Base-by-base conservation (phyloP, 2,888 invertebrate species). In the Drosophila neotestacea region DNA sequence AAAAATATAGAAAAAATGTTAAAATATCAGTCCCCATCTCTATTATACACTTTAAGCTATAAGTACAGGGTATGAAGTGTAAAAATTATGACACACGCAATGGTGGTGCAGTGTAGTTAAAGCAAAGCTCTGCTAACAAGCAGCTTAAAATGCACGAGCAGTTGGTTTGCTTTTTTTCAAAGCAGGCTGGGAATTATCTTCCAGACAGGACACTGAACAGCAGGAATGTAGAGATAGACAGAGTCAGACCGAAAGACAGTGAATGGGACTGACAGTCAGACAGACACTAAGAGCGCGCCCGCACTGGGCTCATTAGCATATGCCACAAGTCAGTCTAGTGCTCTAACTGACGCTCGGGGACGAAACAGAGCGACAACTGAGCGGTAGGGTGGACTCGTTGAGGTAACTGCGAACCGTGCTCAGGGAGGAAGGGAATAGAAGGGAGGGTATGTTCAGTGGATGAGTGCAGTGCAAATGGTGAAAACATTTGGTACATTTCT, bases 231-330 rank as follows among this genome's bases (percentile, higher is more conserved):
- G 27, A 41, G 65, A 48, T 16, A 56, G 38, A 64, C 46, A 44
- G 42, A 28, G 46, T 32, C 32, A 9, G 11, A 38, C 3, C 9
- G 32, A 7, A 6, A 32, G 32, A 6, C 32, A 13, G 39, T 28
- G 13, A 48, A 30, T 7, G 6, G 41, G 34, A 55, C 22, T 51
- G 41, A 13, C 50, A 48, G 32, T 7, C 42, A 52, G 60, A 34
- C 32, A 41, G 42, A 51, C 10, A 67, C 50, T 34, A 34, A 7
- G 42, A 38, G 36, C 16, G 41, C 36, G 47, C 75, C 41, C 77
- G 65, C 84, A 72, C 48, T 69, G 82, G 65, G 69, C 85, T 88
- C 87, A 88, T 85, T 85, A 85, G 85, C 85, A 85, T 85, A 88
- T 84, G 89, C 87, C 87, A 81, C 72, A 86, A 83, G 81, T 84